These are phyloP conservation scores for Myathropa florea DNA, from an alignment of 2,888 invertebrate species.

Conservation along the genomic window DNA sequence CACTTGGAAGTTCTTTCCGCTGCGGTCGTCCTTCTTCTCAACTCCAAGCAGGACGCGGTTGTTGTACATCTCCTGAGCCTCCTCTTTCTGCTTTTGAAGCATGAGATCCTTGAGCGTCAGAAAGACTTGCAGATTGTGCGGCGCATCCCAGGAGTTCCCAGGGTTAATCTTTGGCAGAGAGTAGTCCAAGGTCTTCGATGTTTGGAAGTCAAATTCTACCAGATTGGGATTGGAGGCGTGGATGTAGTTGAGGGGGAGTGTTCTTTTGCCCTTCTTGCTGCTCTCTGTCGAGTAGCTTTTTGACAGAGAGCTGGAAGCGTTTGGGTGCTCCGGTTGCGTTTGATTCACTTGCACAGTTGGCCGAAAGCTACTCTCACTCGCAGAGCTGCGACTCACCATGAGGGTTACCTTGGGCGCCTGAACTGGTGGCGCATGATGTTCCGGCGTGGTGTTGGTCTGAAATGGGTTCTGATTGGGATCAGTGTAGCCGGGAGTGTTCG, in stretches of 20 bases:
- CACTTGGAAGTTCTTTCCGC: conserved; percentile 21
- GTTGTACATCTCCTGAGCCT: conserved; percentile 83
- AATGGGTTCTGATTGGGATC: conserved; percentile 70
- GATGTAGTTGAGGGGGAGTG: conserved; percentile 83
- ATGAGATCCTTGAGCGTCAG: conserved; percentile 90
- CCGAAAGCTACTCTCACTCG: conserved; percentile 40
- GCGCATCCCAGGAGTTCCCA: conserved; percentile 79
- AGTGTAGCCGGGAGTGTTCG: conserved; percentile 78
- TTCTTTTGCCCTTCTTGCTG: conserved; percentile 75
- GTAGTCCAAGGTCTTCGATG: conserved; percentile 78
- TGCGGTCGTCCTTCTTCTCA: conserved; percentile 79
- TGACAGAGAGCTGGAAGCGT: conserved; percentile 27
- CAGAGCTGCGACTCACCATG: conserved; percentile 60
- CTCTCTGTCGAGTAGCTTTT: conserved; percentile 61
- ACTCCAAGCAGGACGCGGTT: conserved; percentile 83
- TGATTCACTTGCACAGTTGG: conserved; percentile 6
- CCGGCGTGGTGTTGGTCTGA: conserved; percentile 41
- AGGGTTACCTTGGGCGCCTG: conserved; percentile 40
- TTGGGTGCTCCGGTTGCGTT: conserved; percentile 2
- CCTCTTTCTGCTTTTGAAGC: conserved; percentile 88
- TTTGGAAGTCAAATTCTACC: conserved; percentile 83
- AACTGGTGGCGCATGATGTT: conserved; percentile 61
- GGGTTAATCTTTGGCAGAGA: conserved; percentile 79
- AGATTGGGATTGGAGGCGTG: conserved; percentile 88
- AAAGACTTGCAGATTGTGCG: conserved; percentile 85